Evolutionary conservation across 2,888 invertebrate species (phyloP).

Genomic region (Ophion costatus): DNA sequence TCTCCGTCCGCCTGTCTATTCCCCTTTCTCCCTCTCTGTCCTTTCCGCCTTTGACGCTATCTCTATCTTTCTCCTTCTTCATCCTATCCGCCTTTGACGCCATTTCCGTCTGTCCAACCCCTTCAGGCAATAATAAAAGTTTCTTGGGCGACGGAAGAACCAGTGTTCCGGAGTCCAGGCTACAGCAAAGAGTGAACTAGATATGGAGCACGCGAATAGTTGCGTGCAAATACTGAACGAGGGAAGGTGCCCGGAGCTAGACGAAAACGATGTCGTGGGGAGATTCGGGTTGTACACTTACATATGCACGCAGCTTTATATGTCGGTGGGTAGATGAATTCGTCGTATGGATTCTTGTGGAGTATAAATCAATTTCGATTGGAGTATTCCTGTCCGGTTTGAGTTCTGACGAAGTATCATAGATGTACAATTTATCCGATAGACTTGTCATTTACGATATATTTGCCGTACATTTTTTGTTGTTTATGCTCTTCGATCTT

Average conservation of each 20-base stretch:
- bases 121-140: slow-evolving; percentile 77
- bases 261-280: slow-evolving; percentile 55
- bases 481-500: no score
- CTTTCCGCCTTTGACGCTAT: neutral
- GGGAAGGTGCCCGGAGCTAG: slow-evolving; percentile 70
- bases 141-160: slow-evolving; percentile 69
- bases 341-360: slow-evolving; percentile 5
- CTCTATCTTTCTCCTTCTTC: slow-evolving; percentile 11
- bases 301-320: neutral
- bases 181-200: slow-evolving; percentile 38
- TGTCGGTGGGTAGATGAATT: neutral
- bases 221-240: slow-evolving; percentile 74
- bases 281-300: slow-evolving; percentile 33
- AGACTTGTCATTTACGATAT: neutral
- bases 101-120: slow-evolving; percentile 43
- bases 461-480: neutral
- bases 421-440: neutral
- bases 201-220: slow-evolving; percentile 65
- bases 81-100: neutral
- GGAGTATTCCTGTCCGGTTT: neutral
- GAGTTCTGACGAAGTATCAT: slow-evolving; percentile 8
- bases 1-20: neutral
- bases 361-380: slow-evolving; percentile 17
- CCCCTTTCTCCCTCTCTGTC: neutral
- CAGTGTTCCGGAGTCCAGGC: slow-evolving; percentile 64